A percentile compares a stretch with the other conserved stretches of the same genome.
Conservation (phyloP, 1,140 invertebrate genomes). For the Littorina saxatilis region DNA sequence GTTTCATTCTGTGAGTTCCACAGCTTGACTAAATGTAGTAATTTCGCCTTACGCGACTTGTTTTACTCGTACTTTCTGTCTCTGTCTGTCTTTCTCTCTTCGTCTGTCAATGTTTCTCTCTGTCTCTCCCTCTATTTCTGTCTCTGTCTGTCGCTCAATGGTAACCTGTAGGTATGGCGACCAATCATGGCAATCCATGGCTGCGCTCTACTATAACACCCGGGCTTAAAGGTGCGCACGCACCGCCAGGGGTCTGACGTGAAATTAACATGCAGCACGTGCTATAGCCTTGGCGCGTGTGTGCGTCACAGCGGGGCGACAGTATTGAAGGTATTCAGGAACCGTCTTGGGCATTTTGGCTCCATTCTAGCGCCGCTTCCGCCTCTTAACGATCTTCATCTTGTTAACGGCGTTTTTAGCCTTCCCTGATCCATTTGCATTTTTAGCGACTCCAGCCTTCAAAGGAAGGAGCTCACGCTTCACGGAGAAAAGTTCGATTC, state of each 20-base stretch:
- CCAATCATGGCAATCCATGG: not conserved
- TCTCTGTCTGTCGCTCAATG: not conserved
- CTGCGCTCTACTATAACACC: no score
- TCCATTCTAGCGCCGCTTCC: conserved; percentile 14
- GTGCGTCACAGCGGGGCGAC: not conserved
- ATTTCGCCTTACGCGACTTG: no score
- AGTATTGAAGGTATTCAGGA: conserved; percentile 21
- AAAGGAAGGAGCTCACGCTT: conserved; percentile 13
- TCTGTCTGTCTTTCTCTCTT: no score
- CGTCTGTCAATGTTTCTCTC: no score
- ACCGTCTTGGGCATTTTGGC: conserved; percentile 31
- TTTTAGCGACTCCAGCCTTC: conserved; percentile 27
- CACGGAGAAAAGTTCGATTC: not conserved
- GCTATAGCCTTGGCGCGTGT: not conserved
- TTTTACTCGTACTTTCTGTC: no score
- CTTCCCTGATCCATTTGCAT: conserved; percentile 26
- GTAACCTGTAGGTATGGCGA: conserved; percentile 1
- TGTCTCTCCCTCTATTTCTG: no score
- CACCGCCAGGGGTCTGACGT: conserved; percentile 4
- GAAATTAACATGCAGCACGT: conserved; percentile 37
- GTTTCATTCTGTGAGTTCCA: no score
- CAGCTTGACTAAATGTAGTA: no score
- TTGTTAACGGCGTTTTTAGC: conserved; percentile 26
- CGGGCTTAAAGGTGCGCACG: conserved; percentile 13
- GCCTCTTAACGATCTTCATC: conserved; percentile 26